These are phyloP conservation scores for Agapostemon virescens DNA, from an alignment of 2,888 invertebrate species.

Conservation along the genomic window DNA sequence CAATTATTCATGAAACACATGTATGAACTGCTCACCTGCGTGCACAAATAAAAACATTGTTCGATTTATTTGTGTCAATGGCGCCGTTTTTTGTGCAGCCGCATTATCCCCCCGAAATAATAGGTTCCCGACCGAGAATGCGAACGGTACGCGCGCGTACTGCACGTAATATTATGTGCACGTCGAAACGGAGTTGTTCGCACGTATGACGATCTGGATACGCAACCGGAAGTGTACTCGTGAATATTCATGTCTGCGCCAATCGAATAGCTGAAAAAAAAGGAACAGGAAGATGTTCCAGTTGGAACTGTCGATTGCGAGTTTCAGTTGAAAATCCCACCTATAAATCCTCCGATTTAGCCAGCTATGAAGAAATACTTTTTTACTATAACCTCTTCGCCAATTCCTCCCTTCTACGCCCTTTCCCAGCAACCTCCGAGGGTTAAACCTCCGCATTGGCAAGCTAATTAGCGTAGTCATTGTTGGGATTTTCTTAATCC, in stretches of 20 bases:
- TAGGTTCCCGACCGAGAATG: background rate
- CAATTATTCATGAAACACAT: too few species aligned
- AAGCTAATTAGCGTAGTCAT: slow-evolving; percentile 31
- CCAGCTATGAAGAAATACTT: background rate
- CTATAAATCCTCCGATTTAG: background rate
- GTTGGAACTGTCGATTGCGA: too few species aligned
- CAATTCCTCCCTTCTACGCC: background rate
- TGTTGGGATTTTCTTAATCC: background rate
- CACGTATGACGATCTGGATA: background rate
- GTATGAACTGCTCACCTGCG: too few species aligned
- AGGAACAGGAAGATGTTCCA: background rate
- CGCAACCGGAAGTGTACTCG: background rate
- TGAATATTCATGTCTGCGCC: slow-evolving; percentile 22
- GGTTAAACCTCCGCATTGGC: slow-evolving; percentile 25
- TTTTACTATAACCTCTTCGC: too few species aligned
- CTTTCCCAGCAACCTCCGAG: background rate
- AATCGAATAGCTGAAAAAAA: background rate
- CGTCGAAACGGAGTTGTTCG: background rate
- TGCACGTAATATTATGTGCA: background rate
- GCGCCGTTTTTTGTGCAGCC: background rate
- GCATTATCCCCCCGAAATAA: slow-evolving; percentile 31
- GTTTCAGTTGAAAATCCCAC: background rate
- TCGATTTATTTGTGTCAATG: slow-evolving; percentile 44
- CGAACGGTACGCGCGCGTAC: background rate
- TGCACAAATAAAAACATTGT: too few species aligned